Evolutionary conservation across 2,888 invertebrate genomes (phyloP).

Genomic region (Platerodrilus igneus): DNA sequence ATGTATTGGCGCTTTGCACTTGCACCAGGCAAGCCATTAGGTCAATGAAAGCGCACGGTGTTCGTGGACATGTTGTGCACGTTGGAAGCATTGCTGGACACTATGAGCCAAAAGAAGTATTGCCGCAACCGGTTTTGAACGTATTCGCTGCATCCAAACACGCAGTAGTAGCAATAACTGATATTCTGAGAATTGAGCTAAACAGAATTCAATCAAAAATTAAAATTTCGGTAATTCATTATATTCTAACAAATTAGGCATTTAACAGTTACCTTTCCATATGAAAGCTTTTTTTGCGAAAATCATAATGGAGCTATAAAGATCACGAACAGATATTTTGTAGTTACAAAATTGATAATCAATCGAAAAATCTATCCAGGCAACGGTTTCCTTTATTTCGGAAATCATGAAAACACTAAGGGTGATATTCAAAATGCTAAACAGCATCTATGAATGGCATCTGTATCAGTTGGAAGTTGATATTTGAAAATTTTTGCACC

Average conservation of each 20-base stretch:
- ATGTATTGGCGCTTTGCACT: conserved; percentile 29
- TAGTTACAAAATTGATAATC: no score
- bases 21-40: conserved; percentile 30
- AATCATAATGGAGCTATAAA: no score
- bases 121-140: conserved; percentile 14
- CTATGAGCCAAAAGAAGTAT: conserved; percentile 11
- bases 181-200: conserved; percentile 16
- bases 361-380: no score
- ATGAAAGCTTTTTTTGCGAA: no score
- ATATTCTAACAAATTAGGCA: no score
- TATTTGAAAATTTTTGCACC: no score
- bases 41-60: conserved; percentile 28
- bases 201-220: conserved; percentile 11
- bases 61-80: conserved; percentile 25
- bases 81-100: conserved; percentile 15
- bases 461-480: no score
- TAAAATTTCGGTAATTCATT: conserved; percentile 15
- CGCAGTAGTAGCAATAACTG: conserved; percentile 17
- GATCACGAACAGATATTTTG: not conserved
- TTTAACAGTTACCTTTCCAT: no score
- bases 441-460: no score
- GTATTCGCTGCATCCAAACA: conserved; percentile 19
- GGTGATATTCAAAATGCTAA: no score
- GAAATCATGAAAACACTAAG: no score
- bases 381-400: no score